Evolutionary conservation across 2,888 invertebrate species (phyloP), one percentile per base, ranked within the genome.

Genomic region (Leptopilina drosophilae): DNA sequence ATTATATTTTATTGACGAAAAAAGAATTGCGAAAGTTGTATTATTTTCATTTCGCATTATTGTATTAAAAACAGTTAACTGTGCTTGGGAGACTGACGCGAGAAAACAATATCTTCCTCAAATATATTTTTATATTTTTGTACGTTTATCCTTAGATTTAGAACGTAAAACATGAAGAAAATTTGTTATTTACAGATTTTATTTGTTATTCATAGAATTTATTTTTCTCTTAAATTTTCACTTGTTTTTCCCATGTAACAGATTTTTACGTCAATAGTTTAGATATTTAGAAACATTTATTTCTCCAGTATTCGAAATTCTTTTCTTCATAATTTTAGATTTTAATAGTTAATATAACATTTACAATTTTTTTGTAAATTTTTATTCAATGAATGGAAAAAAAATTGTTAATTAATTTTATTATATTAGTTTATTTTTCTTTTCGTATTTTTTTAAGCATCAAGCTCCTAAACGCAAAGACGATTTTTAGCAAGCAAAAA

Each of bases 401-500:
- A 49, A 49, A 49, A 49, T 49, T 49, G 7, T 73, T 53, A 46
- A 4, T n/a, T 66, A 11, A n/a, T 56, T n/a, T 26, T 56, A n/a
- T 8, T 53, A 20, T 69, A 33, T 9, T n/a, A 33, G 33, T 73
- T 33, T 53, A 53, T 73, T 73, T 14, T 14, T n/a, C 20, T n/a
- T 33, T 14, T 33, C 12, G 7, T 42, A 42, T 20, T 26, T 4
- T 53, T 69, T 49, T 15, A 49, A 56, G 73, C 73, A 53, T 73
- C 73, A 73, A 33, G 56, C 73, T 73, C 73, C 73, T 56, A 53
- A 33, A 6, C n/a, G 56, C 73, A 73, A 33, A 73, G 40, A 56
- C 73, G 56, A 56, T 33, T 73, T 40, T 67, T 87, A 87, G 87
- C 82, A 87, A 84, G 81, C 87, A 87, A 87, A 33, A 33, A 1